These are phyloP conservation scores for Microchrysa polita DNA, from an alignment of 2,888 invertebrate genomes.

Conservation along the genomic window DNA sequence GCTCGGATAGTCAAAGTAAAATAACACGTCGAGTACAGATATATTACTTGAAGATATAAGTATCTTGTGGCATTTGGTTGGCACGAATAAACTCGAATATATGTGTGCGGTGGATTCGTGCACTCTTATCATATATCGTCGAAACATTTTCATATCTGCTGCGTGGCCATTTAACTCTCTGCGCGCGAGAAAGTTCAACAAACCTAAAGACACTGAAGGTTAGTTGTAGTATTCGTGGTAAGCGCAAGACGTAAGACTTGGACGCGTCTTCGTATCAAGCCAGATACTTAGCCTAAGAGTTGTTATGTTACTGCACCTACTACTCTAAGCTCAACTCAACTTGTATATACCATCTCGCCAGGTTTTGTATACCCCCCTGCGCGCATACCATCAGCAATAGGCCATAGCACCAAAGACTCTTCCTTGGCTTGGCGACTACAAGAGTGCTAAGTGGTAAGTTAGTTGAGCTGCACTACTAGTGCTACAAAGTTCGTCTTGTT, in stretches of 20 bases:
- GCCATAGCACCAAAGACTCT: too few species aligned
- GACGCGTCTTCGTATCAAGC: too few species aligned
- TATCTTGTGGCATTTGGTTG: constrained; percentile 36
- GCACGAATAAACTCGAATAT: neutral
- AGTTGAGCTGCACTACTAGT: too few species aligned
- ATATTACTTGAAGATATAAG: constrained; percentile 22
- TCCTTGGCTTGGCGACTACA: too few species aligned
- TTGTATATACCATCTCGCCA: too few species aligned
- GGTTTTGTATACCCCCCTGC: too few species aligned
- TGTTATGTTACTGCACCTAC: constrained; percentile 6
- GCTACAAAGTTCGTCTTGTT: neutral
- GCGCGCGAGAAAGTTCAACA: constrained; percentile 43
- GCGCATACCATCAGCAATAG: too few species aligned
- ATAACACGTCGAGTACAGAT: constrained; percentile 14
- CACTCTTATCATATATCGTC: neutral
- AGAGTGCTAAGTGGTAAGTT: too few species aligned
- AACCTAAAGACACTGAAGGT: constrained; percentile 38
- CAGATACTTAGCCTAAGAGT: neutral
- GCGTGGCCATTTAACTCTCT: constrained; percentile 39
- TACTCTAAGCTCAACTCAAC: too few species aligned
- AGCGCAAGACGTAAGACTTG: too few species aligned
- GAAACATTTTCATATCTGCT: constrained; percentile 16
- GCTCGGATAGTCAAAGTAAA: constrained; percentile 3
- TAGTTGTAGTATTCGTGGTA: constrained; percentile 31
- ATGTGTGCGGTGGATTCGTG: neutral